A percentile compares a stretch with the other conserved stretches of the same genome.
Evolutionary conservation across 1,140 invertebrate genomes (phyloP).

Genomic region (Adelges cooleyi): DNA sequence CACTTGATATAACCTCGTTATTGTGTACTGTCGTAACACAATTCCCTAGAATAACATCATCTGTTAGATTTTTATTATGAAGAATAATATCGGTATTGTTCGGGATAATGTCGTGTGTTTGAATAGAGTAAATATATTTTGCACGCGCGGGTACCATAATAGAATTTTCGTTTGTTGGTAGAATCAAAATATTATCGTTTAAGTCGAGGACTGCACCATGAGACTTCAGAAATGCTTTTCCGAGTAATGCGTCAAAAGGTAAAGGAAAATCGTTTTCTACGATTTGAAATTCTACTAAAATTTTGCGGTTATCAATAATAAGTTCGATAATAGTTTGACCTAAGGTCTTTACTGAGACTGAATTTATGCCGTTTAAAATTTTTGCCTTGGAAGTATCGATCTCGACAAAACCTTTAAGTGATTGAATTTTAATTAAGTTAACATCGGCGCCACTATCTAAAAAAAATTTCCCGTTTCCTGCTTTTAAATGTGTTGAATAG

Average conservation of each 20-base stretch:
- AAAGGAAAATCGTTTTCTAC: neutral
- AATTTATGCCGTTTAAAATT: neutral
- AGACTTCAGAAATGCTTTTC: neutral
- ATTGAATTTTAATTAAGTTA: neutral
- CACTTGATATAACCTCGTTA: no score
- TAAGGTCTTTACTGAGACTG: neutral
- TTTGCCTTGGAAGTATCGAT: neutral
- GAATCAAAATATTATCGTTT: neutral
- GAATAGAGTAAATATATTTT: neutral
- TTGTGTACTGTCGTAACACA: no score
- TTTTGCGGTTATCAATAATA: no score
- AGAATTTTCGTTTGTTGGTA: neutral
- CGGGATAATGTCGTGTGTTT: neutral
- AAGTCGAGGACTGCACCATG: neutral
- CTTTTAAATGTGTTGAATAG: no score
- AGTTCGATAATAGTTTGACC: neutral
- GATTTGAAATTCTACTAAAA: neutral
- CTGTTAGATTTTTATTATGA: neutral
- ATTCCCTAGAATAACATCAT: no score
- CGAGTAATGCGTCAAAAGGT: neutral
- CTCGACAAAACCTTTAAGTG: neutral
- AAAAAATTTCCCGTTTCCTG: no score
- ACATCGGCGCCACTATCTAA: neutral
- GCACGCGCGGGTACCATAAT: neutral
- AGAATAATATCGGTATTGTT: neutral